A percentile compares a stretch with the other conserved stretches of the same genome.
These are phyloP conservation scores for Noctuana brunneofusca DNA, from an alignment of 2,888 invertebrate genomes.

Conservation along the genomic window DNA sequence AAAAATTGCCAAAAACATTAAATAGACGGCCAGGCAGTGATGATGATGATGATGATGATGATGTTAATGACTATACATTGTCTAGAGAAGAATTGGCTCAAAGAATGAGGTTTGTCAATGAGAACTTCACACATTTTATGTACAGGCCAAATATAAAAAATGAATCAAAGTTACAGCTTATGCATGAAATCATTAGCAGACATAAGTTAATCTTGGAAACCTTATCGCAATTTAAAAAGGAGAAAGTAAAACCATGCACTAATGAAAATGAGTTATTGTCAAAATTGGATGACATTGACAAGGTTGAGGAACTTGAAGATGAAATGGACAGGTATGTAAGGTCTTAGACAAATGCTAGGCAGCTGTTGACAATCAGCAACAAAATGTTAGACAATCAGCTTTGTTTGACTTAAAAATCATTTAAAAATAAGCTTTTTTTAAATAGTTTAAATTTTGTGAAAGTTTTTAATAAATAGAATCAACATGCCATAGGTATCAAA, in stretches of 20 bases:
- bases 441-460: no score
- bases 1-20: background rate
- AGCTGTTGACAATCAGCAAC: no score
- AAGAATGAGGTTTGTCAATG: background rate
- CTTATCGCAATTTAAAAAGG: constrained; percentile 55
- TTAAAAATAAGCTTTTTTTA: no score
- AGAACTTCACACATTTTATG: background rate
- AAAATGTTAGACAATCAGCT: no score
- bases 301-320: constrained; percentile 80
- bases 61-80: constrained; percentile 21
- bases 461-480: no score
- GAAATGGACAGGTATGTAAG: constrained; percentile 77
- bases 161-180: constrained; percentile 51
- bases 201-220: constrained; percentile 46
- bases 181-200: constrained; percentile 63
- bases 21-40: constrained; percentile 36
- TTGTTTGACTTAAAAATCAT: no score
- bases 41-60: constrained; percentile 37
- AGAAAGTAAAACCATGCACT: constrained; percentile 52
- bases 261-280: constrained; percentile 70
- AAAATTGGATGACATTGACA: constrained; percentile 81
- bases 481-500: no score
- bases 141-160: background rate
- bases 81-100: constrained; percentile 30
- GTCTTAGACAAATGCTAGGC: no score